A percentile compares a stretch with the other conserved stretches of the same genome.
phyloP scores from a whole-genome alignment of 2,797 vertebrate genomes.

The Morelia viridis region DNA sequence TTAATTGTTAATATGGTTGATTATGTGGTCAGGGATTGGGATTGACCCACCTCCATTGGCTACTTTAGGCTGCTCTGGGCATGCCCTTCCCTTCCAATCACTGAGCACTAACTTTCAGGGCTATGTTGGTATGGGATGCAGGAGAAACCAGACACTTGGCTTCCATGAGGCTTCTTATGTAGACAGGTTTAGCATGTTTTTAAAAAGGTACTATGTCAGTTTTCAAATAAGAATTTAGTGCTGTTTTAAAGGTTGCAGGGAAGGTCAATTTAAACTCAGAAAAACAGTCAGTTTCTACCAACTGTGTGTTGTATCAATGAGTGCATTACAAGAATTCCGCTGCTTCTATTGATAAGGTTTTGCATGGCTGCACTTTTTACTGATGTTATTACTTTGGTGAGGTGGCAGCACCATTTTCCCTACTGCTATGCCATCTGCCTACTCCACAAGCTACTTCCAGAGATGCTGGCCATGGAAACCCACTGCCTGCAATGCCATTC shows the following conservation, averaged over 20 bases:
- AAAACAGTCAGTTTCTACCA: not conserved
- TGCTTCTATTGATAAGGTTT: not conserved
- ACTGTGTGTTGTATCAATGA: not conserved
- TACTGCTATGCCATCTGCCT: not conserved
- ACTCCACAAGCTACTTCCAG: not conserved
- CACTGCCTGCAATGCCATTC: not conserved
- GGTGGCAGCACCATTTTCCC: not conserved
- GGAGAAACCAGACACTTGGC: not conserved
- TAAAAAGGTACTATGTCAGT: not conserved
- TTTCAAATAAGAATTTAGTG: not conserved
- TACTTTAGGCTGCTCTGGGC: not conserved
- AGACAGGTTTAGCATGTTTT: not conserved
- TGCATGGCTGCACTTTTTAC: not conserved
- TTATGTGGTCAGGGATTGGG: not conserved
- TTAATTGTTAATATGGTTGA: not conserved
- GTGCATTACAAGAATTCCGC: not conserved
- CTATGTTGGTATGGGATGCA: not conserved
- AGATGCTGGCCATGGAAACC: not conserved
- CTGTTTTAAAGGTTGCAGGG: not conserved
- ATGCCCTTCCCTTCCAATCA: too few relatives aligned
- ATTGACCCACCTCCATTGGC: not conserved
- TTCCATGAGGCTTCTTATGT: not conserved
- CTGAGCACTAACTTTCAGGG: not conserved
- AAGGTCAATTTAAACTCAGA: not conserved
- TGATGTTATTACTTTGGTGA: not conserved